Evolutionary conservation across 2,888 invertebrate species (phyloP).

Genomic region (Drosophila helvetica): DNA sequence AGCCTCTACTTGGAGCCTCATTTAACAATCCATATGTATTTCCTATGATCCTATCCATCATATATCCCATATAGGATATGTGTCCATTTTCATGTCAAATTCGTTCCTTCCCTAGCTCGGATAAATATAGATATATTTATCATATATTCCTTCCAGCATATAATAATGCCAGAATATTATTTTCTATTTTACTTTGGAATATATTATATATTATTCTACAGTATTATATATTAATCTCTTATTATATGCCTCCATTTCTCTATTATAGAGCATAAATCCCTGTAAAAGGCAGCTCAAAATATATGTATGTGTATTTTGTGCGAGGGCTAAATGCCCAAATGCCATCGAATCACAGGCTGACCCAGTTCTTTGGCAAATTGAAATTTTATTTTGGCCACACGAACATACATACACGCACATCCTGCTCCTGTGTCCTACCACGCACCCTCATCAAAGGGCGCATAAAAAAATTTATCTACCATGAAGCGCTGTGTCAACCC

Average conservation of each 20-base stretch:
- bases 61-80: too few relatives aligned
- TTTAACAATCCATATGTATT: background rate
- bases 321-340: background rate
- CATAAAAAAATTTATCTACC: slow-evolving; percentile 73
- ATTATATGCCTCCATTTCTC: slow-evolving; percentile 1
- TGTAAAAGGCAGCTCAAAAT: background rate
- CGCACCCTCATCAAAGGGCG: slow-evolving; percentile 70
- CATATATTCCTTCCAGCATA: background rate
- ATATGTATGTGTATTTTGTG: background rate
- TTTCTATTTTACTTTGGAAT: background rate
- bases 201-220: too few relatives aligned
- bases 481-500: slow-evolving; percentile 66
- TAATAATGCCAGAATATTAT: background rate
- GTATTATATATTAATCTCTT: too few relatives aligned
- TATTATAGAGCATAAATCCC: slow-evolving; percentile 1
- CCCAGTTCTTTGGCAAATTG: slow-evolving; percentile 74
- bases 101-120: too few relatives aligned
- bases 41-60: too few relatives aligned
- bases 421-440: background rate
- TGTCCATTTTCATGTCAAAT: too few relatives aligned
- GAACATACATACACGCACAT: slow-evolving; percentile 19
- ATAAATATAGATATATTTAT: too few relatives aligned
- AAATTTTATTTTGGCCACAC: slow-evolving; percentile 66
- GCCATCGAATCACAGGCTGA: slow-evolving; percentile 43
- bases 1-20: background rate